Evolutionary conservation across 2,888 invertebrate species (phyloP).

Genomic region (Ormia ochracea): DNA sequence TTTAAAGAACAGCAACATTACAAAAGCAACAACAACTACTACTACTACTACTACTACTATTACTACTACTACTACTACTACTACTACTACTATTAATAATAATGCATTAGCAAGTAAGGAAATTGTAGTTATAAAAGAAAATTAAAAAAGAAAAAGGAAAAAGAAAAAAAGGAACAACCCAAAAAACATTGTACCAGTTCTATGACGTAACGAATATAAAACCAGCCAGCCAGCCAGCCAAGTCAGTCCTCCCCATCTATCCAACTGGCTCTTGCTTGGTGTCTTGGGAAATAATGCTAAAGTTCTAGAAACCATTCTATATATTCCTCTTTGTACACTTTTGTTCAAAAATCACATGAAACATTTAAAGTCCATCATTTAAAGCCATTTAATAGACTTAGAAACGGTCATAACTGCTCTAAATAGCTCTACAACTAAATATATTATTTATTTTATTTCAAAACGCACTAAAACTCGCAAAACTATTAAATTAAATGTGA

Average conservation of each 20-base stretch:
- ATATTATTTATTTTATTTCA: no score
- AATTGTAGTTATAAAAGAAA: slow-evolving; percentile 30
- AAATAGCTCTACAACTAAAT: not conserved
- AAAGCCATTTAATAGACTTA: not conserved
- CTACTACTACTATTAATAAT: slow-evolving; percentile 23
- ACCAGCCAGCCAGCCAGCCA: no score
- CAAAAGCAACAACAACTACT: slow-evolving; percentile 42
- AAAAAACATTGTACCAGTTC: not conserved
- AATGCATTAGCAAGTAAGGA: slow-evolving; percentile 16
- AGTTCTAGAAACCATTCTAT: not conserved
- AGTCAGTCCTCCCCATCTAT: no score
- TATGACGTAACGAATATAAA: no score
- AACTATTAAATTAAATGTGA: no score
- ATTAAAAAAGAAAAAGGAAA: not conserved
- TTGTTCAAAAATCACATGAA: no score
- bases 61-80: slow-evolving; percentile 21
- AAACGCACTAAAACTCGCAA: no score
- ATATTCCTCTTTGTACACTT: no score
- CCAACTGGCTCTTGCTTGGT: no score
- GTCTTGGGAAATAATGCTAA: not conserved
- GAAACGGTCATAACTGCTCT: not conserved
- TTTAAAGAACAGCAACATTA: no score
- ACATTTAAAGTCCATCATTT: no score
- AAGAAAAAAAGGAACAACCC: not conserved
- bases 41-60: slow-evolving; percentile 32